Conservation (phyloP, 1,140 invertebrate genomes). For the Hyles euphorbiae region DNA sequence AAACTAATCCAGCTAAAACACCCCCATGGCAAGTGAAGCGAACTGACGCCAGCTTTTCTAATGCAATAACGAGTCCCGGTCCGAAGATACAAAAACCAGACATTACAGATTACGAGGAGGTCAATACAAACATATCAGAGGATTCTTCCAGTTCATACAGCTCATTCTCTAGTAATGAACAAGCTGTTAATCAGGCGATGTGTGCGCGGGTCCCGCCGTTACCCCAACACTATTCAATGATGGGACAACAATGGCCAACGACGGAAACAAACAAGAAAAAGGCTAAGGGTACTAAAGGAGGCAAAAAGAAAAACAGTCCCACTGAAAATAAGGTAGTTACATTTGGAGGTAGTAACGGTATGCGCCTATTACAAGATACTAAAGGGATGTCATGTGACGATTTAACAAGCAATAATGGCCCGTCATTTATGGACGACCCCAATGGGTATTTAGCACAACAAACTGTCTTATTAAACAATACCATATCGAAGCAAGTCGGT, state of each 20-base stretch:
- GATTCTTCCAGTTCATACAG: conserved; percentile 41
- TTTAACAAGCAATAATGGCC: conserved; percentile 47
- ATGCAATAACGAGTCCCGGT: conserved; percentile 46
- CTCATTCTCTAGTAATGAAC: conserved; percentile 46
- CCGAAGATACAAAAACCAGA: conserved; percentile 52
- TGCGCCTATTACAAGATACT: conserved; percentile 47
- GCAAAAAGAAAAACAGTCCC: conserved; percentile 76
- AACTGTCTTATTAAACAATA: conserved; percentile 88
- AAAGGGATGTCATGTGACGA: conserved; percentile 53
- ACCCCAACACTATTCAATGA: conserved; percentile 80
- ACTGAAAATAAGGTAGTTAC: conserved; percentile 51
- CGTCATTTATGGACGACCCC: conserved; percentile 89
- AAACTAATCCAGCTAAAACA: conserved; percentile 72
- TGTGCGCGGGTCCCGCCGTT: conserved; percentile 84
- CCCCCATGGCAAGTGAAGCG: conserved; percentile 80
- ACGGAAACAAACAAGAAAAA: conserved; percentile 81
- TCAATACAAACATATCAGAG: conserved; percentile 38
- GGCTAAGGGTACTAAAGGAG: conserved; percentile 73
- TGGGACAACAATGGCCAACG: conserved; percentile 70
- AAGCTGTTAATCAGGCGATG: conserved; percentile 48
- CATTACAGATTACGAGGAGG: conserved; percentile 53
- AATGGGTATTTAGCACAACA: conserved; percentile 92
- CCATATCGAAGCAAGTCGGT: conserved; percentile 85
- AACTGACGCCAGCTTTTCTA: conserved; percentile 37
- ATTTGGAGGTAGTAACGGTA: conserved; percentile 47